Base-by-base conservation (phyloP, 1,140 invertebrate species). In the Pseudomyrmex dendroicus region DNA sequence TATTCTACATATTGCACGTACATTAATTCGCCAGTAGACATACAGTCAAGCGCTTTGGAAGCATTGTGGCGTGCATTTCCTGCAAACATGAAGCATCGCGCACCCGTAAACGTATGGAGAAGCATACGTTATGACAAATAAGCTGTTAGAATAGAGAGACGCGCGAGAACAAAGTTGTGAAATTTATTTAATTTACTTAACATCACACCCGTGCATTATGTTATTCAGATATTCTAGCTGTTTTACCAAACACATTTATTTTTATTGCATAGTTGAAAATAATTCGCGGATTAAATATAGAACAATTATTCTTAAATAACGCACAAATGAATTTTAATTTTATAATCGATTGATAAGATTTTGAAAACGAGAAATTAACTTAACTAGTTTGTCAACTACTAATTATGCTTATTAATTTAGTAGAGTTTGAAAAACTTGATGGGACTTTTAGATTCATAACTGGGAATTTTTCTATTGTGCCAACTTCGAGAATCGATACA, bases 171-270 rank as follows among this genome's bases (percentile, higher is more conserved):
- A 68, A 80, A 84, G 54, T 80, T 68, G 25, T 44, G 20, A 52
- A 83, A 83, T 77, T 67, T 83, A 67, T 74, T 67, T 77, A 78
- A 83, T 83, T 83, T 46, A 61, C 82, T 59, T 50, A 84, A 50
- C 66, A 50, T 77, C 62, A 50, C 35, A 46, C 35, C 52, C 59
- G 22, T 46, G 46, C 82, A 59, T 35, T 5, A 59, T 12, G 4
- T 22, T 70, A 80, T 50, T 66, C 59, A 54, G 52, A 70, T 54
- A 25, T 52, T 20, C 12, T 61, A 9, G 7, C 15, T 63, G 20
- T 78, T 54, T 50, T 35, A 59, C 63, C 35, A 35, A 10, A 10
- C 12, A 10, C 12, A 15, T 57, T 70, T 78, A 70, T 70, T 78
- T 44, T 78, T 57, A 13, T 67, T n/a, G 15, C 2, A 52, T 44